Percentiles rank a stretch among this genome's conserved stretches.
These are phyloP conservation scores for Spheniscus mendiculus DNA, from an alignment of 2,113 vertebrate genomes.

Conservation along the genomic window DNA sequence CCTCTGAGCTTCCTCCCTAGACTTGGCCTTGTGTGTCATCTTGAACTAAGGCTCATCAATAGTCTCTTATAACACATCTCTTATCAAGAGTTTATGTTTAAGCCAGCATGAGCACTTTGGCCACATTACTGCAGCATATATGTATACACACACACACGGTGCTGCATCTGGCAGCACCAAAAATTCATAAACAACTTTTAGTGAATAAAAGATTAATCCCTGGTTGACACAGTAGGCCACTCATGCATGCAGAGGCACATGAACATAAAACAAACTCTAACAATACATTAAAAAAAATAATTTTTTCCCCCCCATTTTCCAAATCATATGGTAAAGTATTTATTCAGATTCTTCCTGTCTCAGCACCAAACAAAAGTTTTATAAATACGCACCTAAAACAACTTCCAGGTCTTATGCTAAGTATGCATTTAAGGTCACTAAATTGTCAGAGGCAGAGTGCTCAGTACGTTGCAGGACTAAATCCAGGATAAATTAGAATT, in stretches of 20 bases:
- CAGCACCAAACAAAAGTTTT: background rate
- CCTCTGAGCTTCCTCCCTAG: background rate
- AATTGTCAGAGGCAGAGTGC: background rate
- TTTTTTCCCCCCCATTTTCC: background rate
- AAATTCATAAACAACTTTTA: background rate
- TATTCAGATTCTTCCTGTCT: background rate
- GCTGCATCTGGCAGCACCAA: background rate
- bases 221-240: background rate
- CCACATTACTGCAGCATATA: background rate
- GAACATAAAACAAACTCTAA: background rate
- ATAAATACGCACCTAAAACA: background rate
- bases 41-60: background rate
- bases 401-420: background rate
- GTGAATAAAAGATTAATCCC: background rate
- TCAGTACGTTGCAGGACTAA: background rate
- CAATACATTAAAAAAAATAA: no score
- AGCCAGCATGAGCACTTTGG: background rate
- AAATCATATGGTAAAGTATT: background rate
- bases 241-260: background rate
- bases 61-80: no score
- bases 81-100: background rate
- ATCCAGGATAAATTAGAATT: background rate
- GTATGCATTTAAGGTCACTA: background rate
- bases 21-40: background rate
- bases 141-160: accelerated